These are phyloP conservation scores for Ophioderma brevispina DNA, from an alignment of 35 echinoderm and acorn worm species.

Conservation along the genomic window DNA sequence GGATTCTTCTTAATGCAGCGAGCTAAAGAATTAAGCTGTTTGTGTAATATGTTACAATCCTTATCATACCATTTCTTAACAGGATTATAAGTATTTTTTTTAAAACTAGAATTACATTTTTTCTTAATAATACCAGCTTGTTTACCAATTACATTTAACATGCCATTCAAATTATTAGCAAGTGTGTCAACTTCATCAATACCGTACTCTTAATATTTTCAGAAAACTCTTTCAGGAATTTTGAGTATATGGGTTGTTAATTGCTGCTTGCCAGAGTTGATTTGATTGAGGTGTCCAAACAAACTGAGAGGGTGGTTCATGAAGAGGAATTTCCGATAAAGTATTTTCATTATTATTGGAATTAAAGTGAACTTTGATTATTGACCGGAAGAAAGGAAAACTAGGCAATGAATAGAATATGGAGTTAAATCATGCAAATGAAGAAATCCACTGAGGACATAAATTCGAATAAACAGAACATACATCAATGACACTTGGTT, in stretches of 20 bases:
- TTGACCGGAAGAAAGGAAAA: background rate
- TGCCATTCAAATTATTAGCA: background rate
- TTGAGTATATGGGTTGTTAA: background rate
- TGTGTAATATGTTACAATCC: background rate
- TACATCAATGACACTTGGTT: no score
- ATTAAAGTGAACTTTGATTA: background rate
- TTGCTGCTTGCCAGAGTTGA: background rate
- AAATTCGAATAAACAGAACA: no score
- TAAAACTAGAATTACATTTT: background rate
- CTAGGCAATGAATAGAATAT: background rate
- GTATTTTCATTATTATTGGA: background rate
- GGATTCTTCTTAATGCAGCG: background rate
- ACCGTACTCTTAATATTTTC: background rate
- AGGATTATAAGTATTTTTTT: background rate
- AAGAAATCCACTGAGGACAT: no score
- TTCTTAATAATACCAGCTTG: background rate
- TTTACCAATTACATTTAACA: background rate
- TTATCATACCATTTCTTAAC: constrained; percentile 5
- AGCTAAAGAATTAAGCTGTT: background rate
- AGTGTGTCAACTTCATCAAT: background rate
- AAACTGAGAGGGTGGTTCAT: background rate
- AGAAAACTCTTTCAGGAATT: background rate
- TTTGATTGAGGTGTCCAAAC: background rate
- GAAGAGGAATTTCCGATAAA: background rate
- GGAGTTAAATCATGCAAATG: background rate